Conservation (phyloP, 2,113 vertebrate genomes). For the Solenodon paradoxus region DNA sequence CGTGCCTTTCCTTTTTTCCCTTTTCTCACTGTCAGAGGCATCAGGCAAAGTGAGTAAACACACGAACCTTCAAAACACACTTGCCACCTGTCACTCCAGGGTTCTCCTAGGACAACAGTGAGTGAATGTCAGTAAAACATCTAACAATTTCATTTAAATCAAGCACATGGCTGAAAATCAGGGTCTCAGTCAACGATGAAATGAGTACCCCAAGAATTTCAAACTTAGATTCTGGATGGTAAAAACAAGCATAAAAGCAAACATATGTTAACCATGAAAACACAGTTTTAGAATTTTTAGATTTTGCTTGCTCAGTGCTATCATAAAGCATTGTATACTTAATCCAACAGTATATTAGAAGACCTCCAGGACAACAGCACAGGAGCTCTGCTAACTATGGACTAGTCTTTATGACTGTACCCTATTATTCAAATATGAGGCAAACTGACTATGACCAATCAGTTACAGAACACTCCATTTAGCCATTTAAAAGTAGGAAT, state of each 20-base stretch:
- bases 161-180: conserved; percentile 63
- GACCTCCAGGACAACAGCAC: not conserved
- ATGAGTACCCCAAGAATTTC: conserved; percentile 5
- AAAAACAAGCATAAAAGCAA: conserved; percentile 45
- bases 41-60: not conserved
- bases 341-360: not conserved
- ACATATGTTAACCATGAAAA: not conserved
- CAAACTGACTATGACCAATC: not conserved
- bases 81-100: conserved; percentile 2
- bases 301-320: conserved; percentile 19
- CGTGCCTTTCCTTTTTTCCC: not conserved
- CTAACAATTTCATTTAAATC: conserved; percentile 47
- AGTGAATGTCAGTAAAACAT: not conserved
- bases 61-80: not conserved
- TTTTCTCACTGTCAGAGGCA: not conserved
- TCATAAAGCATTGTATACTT: not conserved
- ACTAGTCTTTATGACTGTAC: not conserved
- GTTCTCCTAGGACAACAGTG: not conserved
- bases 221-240: not conserved
- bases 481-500: conserved; percentile 41
- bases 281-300: conserved; percentile 33
- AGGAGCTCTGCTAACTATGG: not conserved
- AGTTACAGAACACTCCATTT: not conserved
- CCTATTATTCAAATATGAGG: not conserved
- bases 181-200: conserved; percentile 60